Percentiles rank a stretch among this genome's conserved stretches.
phyloP scores from a whole-genome alignment of 2,113 vertebrate species.

The Cercocebus atys region DNA sequence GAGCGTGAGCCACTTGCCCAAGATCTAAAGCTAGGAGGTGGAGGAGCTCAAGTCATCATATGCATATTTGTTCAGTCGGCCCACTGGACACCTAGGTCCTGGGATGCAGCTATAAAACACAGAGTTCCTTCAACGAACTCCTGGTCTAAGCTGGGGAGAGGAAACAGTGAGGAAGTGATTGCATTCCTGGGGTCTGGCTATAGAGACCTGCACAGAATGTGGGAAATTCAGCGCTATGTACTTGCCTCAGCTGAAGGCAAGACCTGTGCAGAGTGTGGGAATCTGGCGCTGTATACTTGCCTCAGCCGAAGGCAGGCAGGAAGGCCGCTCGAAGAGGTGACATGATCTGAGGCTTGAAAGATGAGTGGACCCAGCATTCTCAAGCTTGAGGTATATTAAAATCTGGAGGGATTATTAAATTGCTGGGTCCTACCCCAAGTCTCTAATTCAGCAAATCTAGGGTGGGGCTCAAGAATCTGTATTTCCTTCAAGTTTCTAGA shows the following conservation, averaged over 20 bases:
- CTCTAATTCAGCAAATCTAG: not conserved
- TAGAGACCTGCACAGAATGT: not conserved
- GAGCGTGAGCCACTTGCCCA: not conserved
- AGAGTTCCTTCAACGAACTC: not conserved
- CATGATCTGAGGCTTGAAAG: not conserved
- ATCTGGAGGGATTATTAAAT: not conserved
- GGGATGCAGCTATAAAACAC: not conserved
- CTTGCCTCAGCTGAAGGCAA: not conserved
- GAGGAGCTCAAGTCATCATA: not conserved
- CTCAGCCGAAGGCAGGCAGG: not conserved
- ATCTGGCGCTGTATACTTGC: not conserved
- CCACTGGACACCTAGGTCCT: not conserved
- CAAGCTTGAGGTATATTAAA: not conserved
- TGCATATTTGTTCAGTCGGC: not conserved
- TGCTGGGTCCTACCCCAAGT: not conserved
- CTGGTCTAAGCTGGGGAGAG: not conserved
- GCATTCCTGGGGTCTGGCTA: not conserved
- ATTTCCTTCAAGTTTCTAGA: not conserved
- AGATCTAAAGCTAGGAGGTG: not conserved
- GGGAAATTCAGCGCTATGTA: not conserved
- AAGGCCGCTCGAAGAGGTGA: not conserved
- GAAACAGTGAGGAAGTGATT: not conserved
- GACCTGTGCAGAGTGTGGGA: too few species aligned
- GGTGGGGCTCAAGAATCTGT: not conserved
- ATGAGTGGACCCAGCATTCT: not conserved